These are phyloP conservation scores for Eulemur macaco DNA, from an alignment of 2,113 vertebrate genomes.

Conservation along the genomic window DNA sequence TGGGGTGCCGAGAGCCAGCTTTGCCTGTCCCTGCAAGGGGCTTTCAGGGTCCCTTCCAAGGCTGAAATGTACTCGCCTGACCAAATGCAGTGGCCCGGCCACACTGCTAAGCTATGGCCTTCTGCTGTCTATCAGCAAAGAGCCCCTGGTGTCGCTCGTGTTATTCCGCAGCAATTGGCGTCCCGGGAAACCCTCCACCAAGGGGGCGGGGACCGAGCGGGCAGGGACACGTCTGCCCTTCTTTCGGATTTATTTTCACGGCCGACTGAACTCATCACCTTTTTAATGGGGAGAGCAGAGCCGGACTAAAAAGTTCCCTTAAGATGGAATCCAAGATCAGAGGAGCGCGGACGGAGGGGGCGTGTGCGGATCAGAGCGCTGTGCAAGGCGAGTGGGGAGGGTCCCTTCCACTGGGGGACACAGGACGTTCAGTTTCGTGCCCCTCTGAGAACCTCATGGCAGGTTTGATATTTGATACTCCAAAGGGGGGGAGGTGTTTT, in stretches of 20 bases:
- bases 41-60: neutral
- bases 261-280: neutral
- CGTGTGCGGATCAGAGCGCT: neutral
- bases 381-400: accelerated
- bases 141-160: too few relatives aligned
- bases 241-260: neutral
- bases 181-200: neutral
- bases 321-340: neutral
- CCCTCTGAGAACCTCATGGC: neutral
- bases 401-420: accelerated
- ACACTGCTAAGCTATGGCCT: neutral
- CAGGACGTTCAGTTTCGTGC: neutral
- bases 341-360: neutral
- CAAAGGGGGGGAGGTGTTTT: accelerated
- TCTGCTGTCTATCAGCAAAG: neutral
- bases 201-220: too few relatives aligned
- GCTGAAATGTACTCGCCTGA: neutral
- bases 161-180: neutral
- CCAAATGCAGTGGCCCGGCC: accelerated
- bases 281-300: neutral
- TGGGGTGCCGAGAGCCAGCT: neutral
- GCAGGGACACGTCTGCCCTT: neutral
- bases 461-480: neutral
- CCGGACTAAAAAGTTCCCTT: neutral
- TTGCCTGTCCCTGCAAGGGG: neutral